These are phyloP conservation scores for Myathropa florea DNA, from an alignment of 2,888 invertebrate species.

Conservation along the genomic window DNA sequence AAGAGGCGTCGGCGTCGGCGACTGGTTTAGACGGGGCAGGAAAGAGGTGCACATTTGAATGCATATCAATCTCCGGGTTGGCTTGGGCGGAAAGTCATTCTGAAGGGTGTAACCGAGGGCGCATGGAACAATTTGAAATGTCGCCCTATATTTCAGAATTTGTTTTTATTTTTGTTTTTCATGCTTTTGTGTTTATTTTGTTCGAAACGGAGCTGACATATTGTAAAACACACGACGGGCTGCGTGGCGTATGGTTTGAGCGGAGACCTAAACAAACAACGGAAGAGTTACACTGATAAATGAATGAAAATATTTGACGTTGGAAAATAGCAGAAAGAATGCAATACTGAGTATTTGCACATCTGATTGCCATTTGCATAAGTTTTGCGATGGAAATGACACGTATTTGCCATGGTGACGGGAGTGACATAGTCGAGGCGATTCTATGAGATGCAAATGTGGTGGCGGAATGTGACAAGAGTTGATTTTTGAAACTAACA, in stretches of 20 bases:
- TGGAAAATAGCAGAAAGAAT: neutral
- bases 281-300: slow-evolving; percentile 26
- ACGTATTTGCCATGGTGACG: neutral
- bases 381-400: slow-evolving; percentile 1
- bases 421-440: neutral
- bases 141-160: slow-evolving; percentile 19
- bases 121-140: slow-evolving; percentile 48
- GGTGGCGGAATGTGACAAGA: neutral
- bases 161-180: slow-evolving; percentile 8
- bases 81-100: slow-evolving; percentile 28
- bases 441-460: neutral
- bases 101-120: slow-evolving; percentile 43
- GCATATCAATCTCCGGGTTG: slow-evolving; percentile 34
- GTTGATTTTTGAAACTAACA: neutral
- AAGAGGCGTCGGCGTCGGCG: slow-evolving; percentile 13
- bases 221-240: neutral
- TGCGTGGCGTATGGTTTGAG: neutral
- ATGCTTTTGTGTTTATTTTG: neutral
- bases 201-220: neutral
- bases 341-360: slow-evolving; percentile 32
- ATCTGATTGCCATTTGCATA: slow-evolving; percentile 48
- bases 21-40: neutral
- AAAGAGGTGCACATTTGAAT: slow-evolving; percentile 28
- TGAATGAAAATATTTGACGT: slow-evolving; percentile 34
- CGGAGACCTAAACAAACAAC: slow-evolving; percentile 24